Base-by-base conservation (phyloP, 2,888 invertebrate genomes). In the Ametastegia equiseti region DNA sequence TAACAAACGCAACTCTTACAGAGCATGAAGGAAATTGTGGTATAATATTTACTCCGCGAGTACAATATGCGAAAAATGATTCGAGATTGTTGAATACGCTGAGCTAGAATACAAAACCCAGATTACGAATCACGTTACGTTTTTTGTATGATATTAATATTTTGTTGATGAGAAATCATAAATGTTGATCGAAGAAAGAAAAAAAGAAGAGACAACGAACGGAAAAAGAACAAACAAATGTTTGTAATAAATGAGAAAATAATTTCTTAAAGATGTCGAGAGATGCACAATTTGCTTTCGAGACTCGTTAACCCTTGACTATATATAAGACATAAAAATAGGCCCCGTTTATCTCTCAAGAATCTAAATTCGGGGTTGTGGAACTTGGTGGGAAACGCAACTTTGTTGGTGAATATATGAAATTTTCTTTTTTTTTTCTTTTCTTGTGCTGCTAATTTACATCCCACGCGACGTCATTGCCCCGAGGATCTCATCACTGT, bases 351-450 rank as follows among this genome's bases (percentile, higher is more conserved):
- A 60, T 60, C 60, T 30, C 60, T 27, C 15, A 13, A 13, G 60
- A 60, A 60, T 60, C 60, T 60, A 23, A 23, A 60, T 30, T 30
- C 60, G 60, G 27, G 27, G 30, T 60, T 60, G 60, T 60, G 60
- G 27, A 60, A 60, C 60, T 60, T 30, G 30, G 60, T 60, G 60
- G 67, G 19, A 39, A 67, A 23, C 39, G 11, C 15, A 67, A 65
- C 36, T 67, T 67, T 15, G 67, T 67, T 67, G 11, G 67, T 36
- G 67, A 67, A 67, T 67, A 39, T n/a, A n/a, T n/a, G n/a, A n/a
- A 67, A 30, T 30, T 2, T 13, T 60, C 23, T 60, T 54, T 54
- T 54, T 54, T 4, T 9, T 23, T 23, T 30, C 1, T 30, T 60
- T 60, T 60, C 13, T 60, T 15, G 2, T 23, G 27, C 15, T 60